phyloP scores from a whole-genome alignment of 2,113 vertebrate genomes.

The Leucosticte australis region DNA sequence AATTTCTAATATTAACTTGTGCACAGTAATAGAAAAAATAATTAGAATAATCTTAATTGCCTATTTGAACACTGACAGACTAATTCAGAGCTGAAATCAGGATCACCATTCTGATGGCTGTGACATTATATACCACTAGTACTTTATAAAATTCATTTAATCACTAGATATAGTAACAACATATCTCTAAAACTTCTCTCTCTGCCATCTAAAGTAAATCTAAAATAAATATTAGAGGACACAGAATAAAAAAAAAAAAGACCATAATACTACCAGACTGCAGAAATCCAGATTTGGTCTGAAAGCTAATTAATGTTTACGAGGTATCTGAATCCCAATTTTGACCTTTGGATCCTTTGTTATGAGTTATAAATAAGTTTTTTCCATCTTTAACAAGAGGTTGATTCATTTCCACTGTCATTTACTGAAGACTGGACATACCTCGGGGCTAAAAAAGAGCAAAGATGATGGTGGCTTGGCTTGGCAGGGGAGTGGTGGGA shows the following conservation, averaged over 20 bases:
- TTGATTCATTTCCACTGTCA: neutral
- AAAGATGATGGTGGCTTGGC: rapidly evolving
- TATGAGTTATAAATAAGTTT: neutral
- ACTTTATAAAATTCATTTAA: neutral
- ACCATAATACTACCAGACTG: neutral
- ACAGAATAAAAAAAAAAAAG: neutral
- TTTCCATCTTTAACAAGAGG: neutral
- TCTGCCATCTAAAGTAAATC: neutral
- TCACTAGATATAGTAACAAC: neutral
- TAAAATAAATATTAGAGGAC: neutral
- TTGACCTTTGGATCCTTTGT: neutral
- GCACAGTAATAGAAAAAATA: neutral
- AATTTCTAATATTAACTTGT: neutral
- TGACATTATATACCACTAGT: neutral
- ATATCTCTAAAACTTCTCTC: neutral
- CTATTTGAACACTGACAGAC: neutral
- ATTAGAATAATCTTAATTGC: neutral
- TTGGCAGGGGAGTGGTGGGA: rapidly evolving
- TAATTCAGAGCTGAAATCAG: neutral
- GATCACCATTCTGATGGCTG: neutral
- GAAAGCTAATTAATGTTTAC: neutral
- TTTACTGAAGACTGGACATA: neutral
- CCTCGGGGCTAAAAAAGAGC: neutral
- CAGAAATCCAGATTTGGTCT: neutral
- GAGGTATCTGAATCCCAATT: neutral